Evolutionary conservation across 2,797 vertebrate genomes (phyloP), one percentile per base, ranked within the genome.

Genomic region (Cheirogaleus major): DNA sequence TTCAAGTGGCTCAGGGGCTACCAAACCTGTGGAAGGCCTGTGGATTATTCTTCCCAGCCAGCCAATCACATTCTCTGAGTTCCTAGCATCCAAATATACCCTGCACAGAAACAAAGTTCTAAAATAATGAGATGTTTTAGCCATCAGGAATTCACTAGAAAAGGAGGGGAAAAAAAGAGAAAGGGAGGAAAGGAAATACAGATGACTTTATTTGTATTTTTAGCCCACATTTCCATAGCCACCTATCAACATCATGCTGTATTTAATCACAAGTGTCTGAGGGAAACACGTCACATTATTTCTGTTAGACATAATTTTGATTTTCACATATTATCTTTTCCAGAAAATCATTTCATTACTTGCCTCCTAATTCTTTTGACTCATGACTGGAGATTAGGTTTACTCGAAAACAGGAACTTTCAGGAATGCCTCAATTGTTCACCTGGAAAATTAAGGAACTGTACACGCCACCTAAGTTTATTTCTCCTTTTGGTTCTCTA

Each of bases 281-380:
- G 6, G 18, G 69, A 91, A 95, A 82, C 14, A 20, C 2, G 13
- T 25, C 69, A 20, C 41, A 59, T 80, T 48, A 72, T 23, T 69
- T 45, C 45, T 43, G 27, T 70, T 11, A 67, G 55, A 70, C 23
- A 50, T 17, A 72, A 76, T 82, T 82, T 63, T 14, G 12, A 65
- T 82, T 91, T 93, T 78, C 27, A 88, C 38, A 38, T 43, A 84
- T 43, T 76, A 69, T 88, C 45, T 73, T 91, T 82, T 73, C 80
- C 55, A 82, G 45, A 93, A 69, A 91, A 23, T 48, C 63, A 82
- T 79, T 91, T 72, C 41, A 73, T 52, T 73, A 75, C 7, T 75
- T 48, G 63, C 25, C 30, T 96, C 78, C 63, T 86, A 63, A 85
- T 93, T 80, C 79, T 96, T 89, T 86, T 55, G 83, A 52, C 41